Conservation (phyloP, 1,140 invertebrate species). For the Mesaphorura yosii region DNA sequence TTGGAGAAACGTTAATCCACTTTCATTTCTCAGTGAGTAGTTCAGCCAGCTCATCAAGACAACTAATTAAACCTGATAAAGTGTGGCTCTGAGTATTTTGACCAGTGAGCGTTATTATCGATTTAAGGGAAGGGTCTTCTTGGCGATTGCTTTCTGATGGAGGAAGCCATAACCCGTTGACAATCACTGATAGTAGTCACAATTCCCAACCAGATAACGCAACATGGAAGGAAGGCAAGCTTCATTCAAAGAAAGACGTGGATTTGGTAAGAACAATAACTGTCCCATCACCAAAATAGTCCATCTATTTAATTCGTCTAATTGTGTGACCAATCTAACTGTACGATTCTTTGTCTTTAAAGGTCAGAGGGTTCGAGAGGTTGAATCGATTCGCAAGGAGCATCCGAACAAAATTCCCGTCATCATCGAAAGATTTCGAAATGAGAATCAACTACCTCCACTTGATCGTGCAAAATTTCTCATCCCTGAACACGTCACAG, state of each 20-base stretch:
- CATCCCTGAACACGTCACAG: conserved; percentile 51
- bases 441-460: conserved; percentile 47
- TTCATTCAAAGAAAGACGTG: conserved; percentile 28
- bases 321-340: background rate
- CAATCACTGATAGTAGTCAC: too few species aligned
- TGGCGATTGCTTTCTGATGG: too few species aligned
- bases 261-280: conserved; percentile 28
- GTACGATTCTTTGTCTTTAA: conserved; percentile 31
- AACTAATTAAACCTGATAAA: too few species aligned
- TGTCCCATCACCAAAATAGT: too few species aligned
- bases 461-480: conserved; percentile 54
- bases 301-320: background rate
- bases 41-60: too few species aligned
- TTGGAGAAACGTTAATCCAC: too few species aligned
- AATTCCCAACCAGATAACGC: too few species aligned
- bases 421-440: conserved; percentile 49
- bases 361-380: conserved; percentile 47
- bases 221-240: conserved; percentile 17
- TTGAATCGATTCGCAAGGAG: conserved; percentile 43
- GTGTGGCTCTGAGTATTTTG: too few species aligned
- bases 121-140: too few species aligned
- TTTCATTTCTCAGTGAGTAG: too few species aligned
- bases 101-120: too few species aligned
- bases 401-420: conserved; percentile 51
- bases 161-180: too few species aligned